phyloP scores from a whole-genome alignment of 1,140 invertebrate genomes.

The Cyclargus thomasi region DNA sequence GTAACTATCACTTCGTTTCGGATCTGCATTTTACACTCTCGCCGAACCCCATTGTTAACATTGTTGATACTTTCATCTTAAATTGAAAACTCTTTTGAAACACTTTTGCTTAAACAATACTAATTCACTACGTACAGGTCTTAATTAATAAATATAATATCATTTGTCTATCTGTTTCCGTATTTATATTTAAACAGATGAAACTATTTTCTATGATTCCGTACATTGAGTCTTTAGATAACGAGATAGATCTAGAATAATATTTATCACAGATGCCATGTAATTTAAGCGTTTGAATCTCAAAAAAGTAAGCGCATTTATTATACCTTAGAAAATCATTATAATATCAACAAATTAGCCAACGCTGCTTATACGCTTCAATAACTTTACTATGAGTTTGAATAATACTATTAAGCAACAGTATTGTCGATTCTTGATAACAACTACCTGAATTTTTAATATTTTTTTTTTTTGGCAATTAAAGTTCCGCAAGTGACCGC shows the following conservation, averaged over 20 bases:
- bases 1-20: slow-evolving; percentile 46
- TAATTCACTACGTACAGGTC: slow-evolving; percentile 19
- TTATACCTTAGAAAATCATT: too few species aligned
- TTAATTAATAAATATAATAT: not conserved
- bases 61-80: slow-evolving; percentile 30
- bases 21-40: slow-evolving; percentile 61
- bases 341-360: too few species aligned
- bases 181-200: not conserved
- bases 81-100: slow-evolving; percentile 32
- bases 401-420: too few species aligned
- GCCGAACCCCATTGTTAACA: slow-evolving; percentile 49
- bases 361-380: too few species aligned
- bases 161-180: not conserved
- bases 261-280: too few species aligned
- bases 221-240: not conserved
- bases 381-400: too few species aligned
- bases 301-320: too few species aligned
- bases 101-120: slow-evolving; percentile 43
- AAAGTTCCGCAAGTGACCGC: too few species aligned
- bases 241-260: not conserved
- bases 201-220: not conserved
- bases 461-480: too few species aligned
- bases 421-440: too few species aligned
- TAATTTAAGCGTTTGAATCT: too few species aligned
- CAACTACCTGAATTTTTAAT: too few species aligned